Evolutionary conservation across 2,888 invertebrate species (phyloP).

Genomic region (Blomia tropicalis): DNA sequence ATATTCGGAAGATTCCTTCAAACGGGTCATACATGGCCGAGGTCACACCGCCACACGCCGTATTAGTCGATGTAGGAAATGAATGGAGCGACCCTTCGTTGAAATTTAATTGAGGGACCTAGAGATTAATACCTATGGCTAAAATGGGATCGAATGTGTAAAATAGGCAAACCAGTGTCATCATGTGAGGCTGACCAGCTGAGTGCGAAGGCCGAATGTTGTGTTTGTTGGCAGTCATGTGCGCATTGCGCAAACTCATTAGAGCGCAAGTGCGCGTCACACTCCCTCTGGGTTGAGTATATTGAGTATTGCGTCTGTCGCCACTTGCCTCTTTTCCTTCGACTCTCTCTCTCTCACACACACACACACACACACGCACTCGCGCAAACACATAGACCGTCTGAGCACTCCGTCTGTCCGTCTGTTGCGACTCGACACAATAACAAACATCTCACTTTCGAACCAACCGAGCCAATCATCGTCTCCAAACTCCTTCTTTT

Average conservation of each 20-base stretch:
- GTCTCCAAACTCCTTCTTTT: too few relatives aligned
- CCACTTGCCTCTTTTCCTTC: neutral
- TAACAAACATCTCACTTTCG: neutral
- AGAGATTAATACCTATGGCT: neutral
- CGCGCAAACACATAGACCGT: too few relatives aligned
- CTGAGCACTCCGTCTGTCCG: neutral
- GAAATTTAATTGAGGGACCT: neutral
- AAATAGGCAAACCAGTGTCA: too few relatives aligned
- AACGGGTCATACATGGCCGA: neutral
- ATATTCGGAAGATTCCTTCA: neutral
- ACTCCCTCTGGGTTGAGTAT: neutral
- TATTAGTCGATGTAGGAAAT: neutral
- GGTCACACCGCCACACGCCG: neutral
- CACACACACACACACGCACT: neutral
- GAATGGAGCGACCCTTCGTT: neutral
- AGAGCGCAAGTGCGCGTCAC: neutral
- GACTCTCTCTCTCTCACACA: neutral
- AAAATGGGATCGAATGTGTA: neutral
- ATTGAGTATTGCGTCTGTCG: neutral
- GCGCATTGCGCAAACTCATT: neutral
- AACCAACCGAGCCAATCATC: too few relatives aligned
- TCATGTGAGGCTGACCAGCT: neutral
- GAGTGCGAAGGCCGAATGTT: neutral
- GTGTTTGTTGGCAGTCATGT: neutral
- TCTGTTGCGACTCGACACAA: neutral